Conservation (phyloP, 2,888 invertebrate species). For the Pogonocherus hispidulus region DNA sequence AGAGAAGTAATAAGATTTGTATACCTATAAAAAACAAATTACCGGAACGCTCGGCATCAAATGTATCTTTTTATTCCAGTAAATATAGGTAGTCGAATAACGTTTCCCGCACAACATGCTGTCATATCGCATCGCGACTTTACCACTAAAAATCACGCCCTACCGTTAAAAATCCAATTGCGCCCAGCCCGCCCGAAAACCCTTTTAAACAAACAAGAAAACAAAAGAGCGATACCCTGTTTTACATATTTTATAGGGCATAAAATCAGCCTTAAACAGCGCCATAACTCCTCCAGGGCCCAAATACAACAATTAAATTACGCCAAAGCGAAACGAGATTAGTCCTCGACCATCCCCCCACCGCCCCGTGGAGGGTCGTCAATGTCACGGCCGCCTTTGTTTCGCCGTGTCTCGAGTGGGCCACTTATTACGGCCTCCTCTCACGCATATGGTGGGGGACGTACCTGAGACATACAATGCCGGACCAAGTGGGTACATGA, state of each 20-base stretch:
- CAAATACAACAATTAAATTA: slow-evolving; percentile 33
- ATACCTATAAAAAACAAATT: no score
- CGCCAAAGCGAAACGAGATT: slow-evolving; percentile 31
- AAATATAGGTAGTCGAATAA: no score
- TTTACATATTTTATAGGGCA: not conserved
- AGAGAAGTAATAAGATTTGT: no score
- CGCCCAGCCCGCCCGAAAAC: not conserved
- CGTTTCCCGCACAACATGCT: no score
- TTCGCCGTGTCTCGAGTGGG: slow-evolving; percentile 51
- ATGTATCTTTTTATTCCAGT: no score
- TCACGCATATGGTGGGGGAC: not conserved
- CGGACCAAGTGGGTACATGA: no score
- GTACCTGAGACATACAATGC: not conserved
- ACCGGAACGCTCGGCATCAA: no score
- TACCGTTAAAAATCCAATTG: not conserved
- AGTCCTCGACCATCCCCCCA: slow-evolving; percentile 18
- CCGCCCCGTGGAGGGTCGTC: slow-evolving; percentile 39
- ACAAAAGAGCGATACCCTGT: not conserved
- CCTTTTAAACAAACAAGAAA: not conserved
- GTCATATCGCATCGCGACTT: no score
- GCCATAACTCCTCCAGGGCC: slow-evolving; percentile 17
- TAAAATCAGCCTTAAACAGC: not conserved
- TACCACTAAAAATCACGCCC: no score
- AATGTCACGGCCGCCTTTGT: slow-evolving; percentile 54
- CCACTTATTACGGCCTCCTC: slow-evolving; percentile 53